Conservation (phyloP, 2,113 vertebrate species). For the Pleuronectes platessa region DNA sequence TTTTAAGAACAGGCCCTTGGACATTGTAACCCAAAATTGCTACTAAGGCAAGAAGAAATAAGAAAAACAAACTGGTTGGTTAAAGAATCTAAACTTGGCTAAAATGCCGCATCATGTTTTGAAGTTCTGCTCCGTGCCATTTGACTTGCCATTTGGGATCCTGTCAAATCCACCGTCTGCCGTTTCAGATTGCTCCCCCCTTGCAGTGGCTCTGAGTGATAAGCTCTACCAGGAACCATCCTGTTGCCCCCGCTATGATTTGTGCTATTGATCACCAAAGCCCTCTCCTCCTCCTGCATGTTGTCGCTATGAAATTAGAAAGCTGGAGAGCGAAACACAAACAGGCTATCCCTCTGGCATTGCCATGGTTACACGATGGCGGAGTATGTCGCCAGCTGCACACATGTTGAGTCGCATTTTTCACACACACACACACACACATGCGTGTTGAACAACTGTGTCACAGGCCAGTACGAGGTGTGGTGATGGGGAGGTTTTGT, state of each 20-base stretch:
- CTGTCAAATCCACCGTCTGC: not conserved
- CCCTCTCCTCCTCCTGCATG: not conserved
- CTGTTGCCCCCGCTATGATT: constrained; percentile 5
- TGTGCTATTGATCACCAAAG: not conserved
- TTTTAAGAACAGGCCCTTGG: no score
- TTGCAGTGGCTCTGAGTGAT: not conserved
- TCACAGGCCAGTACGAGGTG: constrained; percentile 2
- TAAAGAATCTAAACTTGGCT: no score
- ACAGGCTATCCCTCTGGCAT: constrained; percentile 8
- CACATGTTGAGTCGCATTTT: constrained; percentile 2
- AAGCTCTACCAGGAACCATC: not conserved
- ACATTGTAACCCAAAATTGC: no score
- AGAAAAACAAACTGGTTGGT: no score
- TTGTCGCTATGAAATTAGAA: constrained; percentile 9
- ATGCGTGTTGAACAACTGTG: constrained; percentile 24
- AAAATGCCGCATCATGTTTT: no score
- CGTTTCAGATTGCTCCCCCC: not conserved
- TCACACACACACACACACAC: not conserved
- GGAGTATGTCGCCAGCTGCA: constrained; percentile 11
- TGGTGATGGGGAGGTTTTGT: not conserved
- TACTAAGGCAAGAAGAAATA: no score
- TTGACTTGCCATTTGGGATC: no score
- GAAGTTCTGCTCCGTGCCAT: not conserved
- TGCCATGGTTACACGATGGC: constrained; percentile 35
- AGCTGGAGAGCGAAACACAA: not conserved